phyloP scores from a whole-genome alignment of 2,888 invertebrate genomes.

The Morinoia aosen region DNA sequence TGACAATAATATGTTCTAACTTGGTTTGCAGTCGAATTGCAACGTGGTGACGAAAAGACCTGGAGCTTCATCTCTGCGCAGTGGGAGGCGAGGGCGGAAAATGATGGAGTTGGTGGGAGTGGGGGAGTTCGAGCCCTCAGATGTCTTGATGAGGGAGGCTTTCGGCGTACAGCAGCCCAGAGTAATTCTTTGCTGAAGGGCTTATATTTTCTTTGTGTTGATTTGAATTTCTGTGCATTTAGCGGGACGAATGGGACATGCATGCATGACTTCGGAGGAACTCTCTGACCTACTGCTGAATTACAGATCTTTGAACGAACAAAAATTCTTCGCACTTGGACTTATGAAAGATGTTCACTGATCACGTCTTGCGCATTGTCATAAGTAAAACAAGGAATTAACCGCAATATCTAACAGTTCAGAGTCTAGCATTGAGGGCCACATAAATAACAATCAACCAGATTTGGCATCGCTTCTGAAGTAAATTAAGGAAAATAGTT shows the following conservation, averaged over 20 bases:
- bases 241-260: too few relatives aligned
- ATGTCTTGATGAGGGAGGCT: neutral
- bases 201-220: neutral
- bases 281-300: neutral
- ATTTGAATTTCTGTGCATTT: neutral
- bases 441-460: too few relatives aligned
- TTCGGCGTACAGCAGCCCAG: neutral
- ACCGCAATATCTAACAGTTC: too few relatives aligned
- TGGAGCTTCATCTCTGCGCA: neutral
- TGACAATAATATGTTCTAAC: neutral
- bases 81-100: neutral
- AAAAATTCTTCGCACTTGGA: neutral
- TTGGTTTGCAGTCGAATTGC: constrained; percentile 5
- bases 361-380: too few relatives aligned
- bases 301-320: neutral
- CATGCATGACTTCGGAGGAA: neutral
- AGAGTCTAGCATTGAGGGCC: too few relatives aligned
- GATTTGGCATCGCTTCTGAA: too few relatives aligned
- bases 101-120: neutral
- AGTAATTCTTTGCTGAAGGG: neutral
- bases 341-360: too few relatives aligned
- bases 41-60: neutral
- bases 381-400: too few relatives aligned
- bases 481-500: too few relatives aligned
- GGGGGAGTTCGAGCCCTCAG: neutral